Conservation (phyloP, 2,797 vertebrate species). For the Coracias cyanogaster region DNA sequence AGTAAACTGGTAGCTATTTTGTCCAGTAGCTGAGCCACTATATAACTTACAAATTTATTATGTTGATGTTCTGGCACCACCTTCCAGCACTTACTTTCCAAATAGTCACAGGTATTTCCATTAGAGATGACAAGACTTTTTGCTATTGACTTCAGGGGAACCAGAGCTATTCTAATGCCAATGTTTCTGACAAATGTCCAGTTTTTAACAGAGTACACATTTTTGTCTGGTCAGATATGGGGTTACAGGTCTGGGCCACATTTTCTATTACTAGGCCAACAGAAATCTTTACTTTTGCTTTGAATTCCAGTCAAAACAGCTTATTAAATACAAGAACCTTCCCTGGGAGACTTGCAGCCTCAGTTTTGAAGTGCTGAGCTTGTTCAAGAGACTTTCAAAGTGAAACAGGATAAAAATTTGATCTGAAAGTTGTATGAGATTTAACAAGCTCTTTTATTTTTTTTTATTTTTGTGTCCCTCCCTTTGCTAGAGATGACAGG, state of each 20-base stretch:
- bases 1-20: background rate
- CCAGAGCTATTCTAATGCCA: background rate
- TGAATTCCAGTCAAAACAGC: constrained; percentile 40
- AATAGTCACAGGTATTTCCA: constrained; percentile 2
- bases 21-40: background rate
- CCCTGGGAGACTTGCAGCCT: constrained; percentile 4
- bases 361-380: background rate
- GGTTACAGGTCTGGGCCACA: background rate
- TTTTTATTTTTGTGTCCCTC: too few relatives aligned
- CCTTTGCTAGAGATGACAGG: background rate
- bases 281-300: constrained; percentile 51
- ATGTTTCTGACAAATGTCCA: background rate
- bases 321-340: constrained; percentile 36
- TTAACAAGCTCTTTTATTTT: background rate
- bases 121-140: background rate
- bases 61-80: background rate
- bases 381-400: constrained; percentile 4
- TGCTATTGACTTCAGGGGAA: background rate
- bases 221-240: constrained; percentile 13
- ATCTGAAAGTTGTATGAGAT: background rate
- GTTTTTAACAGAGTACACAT: background rate
- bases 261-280: constrained; percentile 6
- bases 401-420: background rate
- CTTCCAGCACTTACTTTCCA: background rate
- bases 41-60: background rate